These are phyloP conservation scores for Stictonetta naevosa DNA, from an alignment of 2,113 vertebrate species.

Conservation along the genomic window DNA sequence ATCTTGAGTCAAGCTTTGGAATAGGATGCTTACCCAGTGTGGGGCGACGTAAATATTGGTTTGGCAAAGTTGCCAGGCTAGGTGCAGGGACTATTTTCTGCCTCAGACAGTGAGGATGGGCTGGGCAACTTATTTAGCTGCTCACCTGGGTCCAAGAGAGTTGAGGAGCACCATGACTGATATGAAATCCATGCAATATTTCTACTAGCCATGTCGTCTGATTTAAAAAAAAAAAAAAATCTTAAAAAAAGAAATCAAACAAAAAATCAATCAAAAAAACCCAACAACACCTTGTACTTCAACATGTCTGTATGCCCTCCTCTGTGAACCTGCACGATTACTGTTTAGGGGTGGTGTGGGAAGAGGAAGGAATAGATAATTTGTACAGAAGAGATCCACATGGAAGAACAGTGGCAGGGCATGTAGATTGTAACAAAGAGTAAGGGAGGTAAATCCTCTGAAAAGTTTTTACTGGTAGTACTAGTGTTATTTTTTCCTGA, in stretches of 20 bases:
- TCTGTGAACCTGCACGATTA: fast-evolving
- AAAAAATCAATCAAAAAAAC: neutral
- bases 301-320: fast-evolving
- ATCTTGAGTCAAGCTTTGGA: neutral
- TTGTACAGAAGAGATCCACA: neutral
- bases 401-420: too few species aligned
- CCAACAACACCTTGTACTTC: neutral
- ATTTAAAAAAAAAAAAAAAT: neutral
- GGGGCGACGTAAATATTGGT: neutral
- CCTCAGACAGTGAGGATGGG: neutral
- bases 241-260: neutral
- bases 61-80: neutral
- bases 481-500: neutral
- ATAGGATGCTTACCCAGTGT: neutral
- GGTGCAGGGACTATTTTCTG: neutral
- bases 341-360: neutral
- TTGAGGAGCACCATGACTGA: neutral
- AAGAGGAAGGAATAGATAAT: neutral
- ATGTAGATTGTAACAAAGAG: fast-evolving
- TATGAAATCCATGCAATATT: neutral
- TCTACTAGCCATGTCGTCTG: neutral
- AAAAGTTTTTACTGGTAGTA: neutral
- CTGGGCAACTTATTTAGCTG: too few species aligned
- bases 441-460: neutral
- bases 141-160: fast-evolving